Evolutionary conservation across 2,888 invertebrate genomes (phyloP).

Genomic region (Papilio demoleus): DNA sequence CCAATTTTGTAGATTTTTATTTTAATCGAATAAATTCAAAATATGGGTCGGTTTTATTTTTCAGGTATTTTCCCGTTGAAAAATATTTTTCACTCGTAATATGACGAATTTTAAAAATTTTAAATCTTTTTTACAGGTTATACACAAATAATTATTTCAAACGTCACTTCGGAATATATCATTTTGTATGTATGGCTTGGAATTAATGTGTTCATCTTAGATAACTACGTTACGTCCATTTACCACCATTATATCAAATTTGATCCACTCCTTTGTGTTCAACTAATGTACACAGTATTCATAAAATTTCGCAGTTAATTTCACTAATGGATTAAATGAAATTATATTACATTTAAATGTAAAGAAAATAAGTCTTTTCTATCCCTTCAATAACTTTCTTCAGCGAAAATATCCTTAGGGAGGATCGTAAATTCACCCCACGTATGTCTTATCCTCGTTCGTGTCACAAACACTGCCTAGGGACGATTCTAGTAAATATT

Average conservation of each 20-base stretch:
- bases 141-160: no score
- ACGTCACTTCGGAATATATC: not conserved
- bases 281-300: not conserved
- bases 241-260: not conserved
- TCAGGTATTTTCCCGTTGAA: not conserved
- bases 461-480: constrained; percentile 52
- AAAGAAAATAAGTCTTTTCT: not conserved
- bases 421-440: constrained; percentile 52
- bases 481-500: constrained; percentile 59
- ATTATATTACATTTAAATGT: not conserved
- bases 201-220: not conserved
- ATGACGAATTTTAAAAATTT: not conserved
- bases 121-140: not conserved
- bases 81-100: not conserved
- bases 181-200: not conserved
- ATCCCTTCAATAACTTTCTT: constrained; percentile 18
- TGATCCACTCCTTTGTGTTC: not conserved
- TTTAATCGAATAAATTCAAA: constrained; percentile 26
- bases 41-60: not conserved
- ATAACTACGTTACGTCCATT: not conserved
- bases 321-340: not conserved
- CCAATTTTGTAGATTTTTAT: constrained; percentile 46
- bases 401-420: constrained; percentile 39
- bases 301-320: not conserved
- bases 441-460: constrained; percentile 49